A percentile compares a stretch with the other conserved stretches of the same genome.
Conservation (phyloP, 2,888 invertebrate species). For the Drosophila seclusa region DNA sequence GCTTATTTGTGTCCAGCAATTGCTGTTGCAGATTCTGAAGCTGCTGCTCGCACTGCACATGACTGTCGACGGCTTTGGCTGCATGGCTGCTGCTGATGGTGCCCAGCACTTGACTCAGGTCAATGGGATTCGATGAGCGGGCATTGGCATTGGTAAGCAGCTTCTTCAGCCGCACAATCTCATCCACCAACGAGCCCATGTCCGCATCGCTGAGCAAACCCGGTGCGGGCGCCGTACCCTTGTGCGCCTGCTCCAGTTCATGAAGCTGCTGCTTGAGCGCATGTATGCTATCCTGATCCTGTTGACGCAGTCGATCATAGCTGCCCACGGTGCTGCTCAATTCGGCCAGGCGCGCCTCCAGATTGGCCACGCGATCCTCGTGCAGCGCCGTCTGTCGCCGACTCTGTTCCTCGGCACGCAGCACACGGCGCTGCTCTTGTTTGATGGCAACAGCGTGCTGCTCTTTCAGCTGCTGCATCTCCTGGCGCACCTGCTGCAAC, state of each 20-base stretch:
- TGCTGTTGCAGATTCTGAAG: slow-evolving; percentile 87
- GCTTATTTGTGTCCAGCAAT: slow-evolving; percentile 88
- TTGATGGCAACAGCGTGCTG: slow-evolving; percentile 89
- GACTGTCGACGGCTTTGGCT: slow-evolving; percentile 75
- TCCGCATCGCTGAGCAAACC: slow-evolving; percentile 84
- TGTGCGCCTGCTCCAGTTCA: slow-evolving; percentile 66
- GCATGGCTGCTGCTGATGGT: slow-evolving; percentile 69
- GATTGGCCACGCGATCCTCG: slow-evolving; percentile 90
- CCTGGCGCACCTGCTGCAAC: slow-evolving; percentile 89
- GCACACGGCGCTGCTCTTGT: slow-evolving; percentile 90
- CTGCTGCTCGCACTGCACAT: slow-evolving; percentile 88
- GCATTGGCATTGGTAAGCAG: slow-evolving; percentile 87
- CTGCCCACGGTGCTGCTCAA: slow-evolving; percentile 91
- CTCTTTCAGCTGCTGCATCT: slow-evolving; percentile 90
- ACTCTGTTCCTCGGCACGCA: slow-evolving; percentile 90
- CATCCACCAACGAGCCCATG: slow-evolving; percentile 87
- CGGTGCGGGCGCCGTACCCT: slow-evolving; percentile 18
- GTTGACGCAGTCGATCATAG: slow-evolving; percentile 90
- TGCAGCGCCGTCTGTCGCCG: slow-evolving; percentile 89
- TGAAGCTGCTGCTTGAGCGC: slow-evolving; percentile 85
- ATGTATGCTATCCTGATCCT: slow-evolving; percentile 90
- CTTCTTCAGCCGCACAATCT: slow-evolving; percentile 88
- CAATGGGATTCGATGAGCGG: slow-evolving; percentile 87
- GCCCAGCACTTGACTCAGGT: slow-evolving; percentile 87
- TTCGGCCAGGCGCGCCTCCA: slow-evolving; percentile 92